Percentiles rank a stretch among this genome's conserved stretches.
phyloP scores from a whole-genome alignment of 1,140 invertebrate species.

The Zaprionus tsacasi region DNA sequence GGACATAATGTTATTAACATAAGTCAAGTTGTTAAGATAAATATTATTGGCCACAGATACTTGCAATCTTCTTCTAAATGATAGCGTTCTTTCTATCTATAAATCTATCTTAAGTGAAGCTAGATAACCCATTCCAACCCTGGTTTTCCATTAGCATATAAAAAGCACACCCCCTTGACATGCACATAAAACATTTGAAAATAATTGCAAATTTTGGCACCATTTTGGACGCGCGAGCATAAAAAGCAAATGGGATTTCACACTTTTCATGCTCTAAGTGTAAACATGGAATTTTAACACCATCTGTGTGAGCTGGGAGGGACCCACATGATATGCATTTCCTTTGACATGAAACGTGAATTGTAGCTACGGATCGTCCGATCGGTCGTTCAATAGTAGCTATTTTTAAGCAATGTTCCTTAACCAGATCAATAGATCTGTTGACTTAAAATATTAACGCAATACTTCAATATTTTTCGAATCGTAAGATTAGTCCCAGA shows the following conservation, averaged over 20 bases:
- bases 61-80: neutral
- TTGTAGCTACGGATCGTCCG: slow-evolving; percentile 3
- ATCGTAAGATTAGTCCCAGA: slow-evolving; percentile 47
- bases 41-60: neutral
- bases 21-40: neutral
- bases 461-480: slow-evolving; percentile 26
- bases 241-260: slow-evolving; percentile 49
- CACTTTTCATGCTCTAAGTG: too few relatives aligned
- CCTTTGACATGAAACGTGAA: slow-evolving; percentile 35
- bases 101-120: too few relatives aligned
- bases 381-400: slow-evolving; percentile 12
- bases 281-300: slow-evolving; percentile 69
- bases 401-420: slow-evolving; percentile 75
- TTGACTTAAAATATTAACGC: slow-evolving; percentile 64
- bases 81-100: too few relatives aligned
- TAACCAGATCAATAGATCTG: slow-evolving; percentile 70
- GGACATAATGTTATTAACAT: neutral
- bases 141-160: slow-evolving; percentile 55
- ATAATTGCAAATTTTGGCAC: slow-evolving; percentile 69
- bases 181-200: slow-evolving; percentile 57
- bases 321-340: slow-evolving; percentile 52
- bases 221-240: slow-evolving; percentile 58
- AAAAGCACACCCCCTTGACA: slow-evolving; percentile 34
- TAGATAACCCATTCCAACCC: neutral
- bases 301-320: slow-evolving; percentile 37